Evolutionary conservation across 2,888 invertebrate species (phyloP), one percentile per base, ranked within the genome.

Genomic region (Coecobrya sp.): DNA sequence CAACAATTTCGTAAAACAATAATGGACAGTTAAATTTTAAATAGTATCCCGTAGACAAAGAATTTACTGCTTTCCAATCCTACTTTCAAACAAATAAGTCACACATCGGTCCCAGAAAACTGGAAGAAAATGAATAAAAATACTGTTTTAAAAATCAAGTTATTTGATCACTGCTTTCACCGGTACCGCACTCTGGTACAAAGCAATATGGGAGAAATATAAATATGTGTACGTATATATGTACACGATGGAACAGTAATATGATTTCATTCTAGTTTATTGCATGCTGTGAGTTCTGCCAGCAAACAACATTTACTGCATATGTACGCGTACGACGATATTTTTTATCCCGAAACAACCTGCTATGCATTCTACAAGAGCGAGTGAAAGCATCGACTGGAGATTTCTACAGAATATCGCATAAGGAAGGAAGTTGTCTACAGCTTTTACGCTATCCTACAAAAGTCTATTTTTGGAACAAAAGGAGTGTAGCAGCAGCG

Each of bases 401-500:
- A 89, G 89, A 89, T 70, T 84, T 89, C 45, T 85, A 55, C 68
- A 73, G 89, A 70, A 89, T 85, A 85, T 85, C 65, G 62, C 70
- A 52, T 30, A 73, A 86, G 65, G 79, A 73, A 89, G 89, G 89
- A 79, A 85, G 86, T 86, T 81, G 86, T 85, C 85, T 90, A 73
- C 76, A 55, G 59, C 65, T 59, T 85, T 91, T 86, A 79, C 45
- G 76, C 76, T 86, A 16, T 79, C 27, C 52, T 30, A 79, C 27
- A 11, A 68, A 86, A 52, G 30, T 91, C 82, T 91, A 91, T 91
- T 91, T 91, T 91, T 91, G 87, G 91, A 91, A 70, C 59, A 62
- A 62, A 79, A 86, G 70, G 52, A 49, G 59, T 45, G 25, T 52
- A 52, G 27, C 49, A 49, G n/a, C 42, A 68, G 82, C 87, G 86